Base-by-base conservation (phyloP, 2,113 vertebrate species). In the Illadopsis cleaveri region DNA sequence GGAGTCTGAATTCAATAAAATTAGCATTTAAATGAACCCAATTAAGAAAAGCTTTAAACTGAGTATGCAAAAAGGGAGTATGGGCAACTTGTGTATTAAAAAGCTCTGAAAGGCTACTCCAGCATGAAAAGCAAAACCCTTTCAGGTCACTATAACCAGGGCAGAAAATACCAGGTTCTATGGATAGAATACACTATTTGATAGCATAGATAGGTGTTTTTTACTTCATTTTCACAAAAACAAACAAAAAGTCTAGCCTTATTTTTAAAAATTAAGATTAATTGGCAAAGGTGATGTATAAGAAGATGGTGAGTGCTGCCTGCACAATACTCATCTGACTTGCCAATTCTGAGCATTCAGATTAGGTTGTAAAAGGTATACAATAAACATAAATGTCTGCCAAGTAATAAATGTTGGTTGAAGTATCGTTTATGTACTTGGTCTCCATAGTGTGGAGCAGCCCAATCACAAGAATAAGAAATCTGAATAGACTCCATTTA, bases 21-120 rank as follows among this genome's bases (percentile, higher is more conserved):
- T 95, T 94, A 96, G 80, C 92, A 95, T 97, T 94, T 95, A 97
- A 97, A 96, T 93, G 64, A 96, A 95, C 53, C 47, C 69, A 94
- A 90, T 96, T 96, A 96, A 96, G 85, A 92, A 96, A 90, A 60
- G 53, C 51, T 91, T 91, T 80, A 83, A 83, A 93, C 60, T 65
- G 69, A 84, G 47, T 72, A 28, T 22, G 51, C 72, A 78, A 79
- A 90, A 86, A 78, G 7, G 38, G 14, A 79, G 18, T 28, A 68
- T 5, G 45, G 50, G 42, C 4, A 3, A n/a, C 40, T 78, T 68
- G 48, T 71, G 69, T 75, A 6, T 53, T 56, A 64, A 48, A 72
- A 78, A 80, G 31, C 61, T 83, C 44, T 24, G 2, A 47, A 82
- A 21, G 19, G 38, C 30, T 62, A n/a, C 44, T 27, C 31, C 42